Conservation (phyloP, 1,140 invertebrate species). For the Eupeodes corollae region DNA sequence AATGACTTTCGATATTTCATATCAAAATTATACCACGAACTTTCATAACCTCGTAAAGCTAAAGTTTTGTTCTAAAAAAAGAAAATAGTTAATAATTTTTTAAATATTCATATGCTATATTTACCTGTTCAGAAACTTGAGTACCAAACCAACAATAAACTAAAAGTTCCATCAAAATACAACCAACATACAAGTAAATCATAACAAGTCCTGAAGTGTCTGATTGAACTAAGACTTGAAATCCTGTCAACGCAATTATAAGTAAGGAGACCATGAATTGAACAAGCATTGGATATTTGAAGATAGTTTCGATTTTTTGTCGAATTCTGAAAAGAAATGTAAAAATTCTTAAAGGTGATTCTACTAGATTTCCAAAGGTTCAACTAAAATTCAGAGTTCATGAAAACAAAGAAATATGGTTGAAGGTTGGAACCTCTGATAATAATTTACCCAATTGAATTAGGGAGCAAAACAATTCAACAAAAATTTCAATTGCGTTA, state of each 20-base stretch:
- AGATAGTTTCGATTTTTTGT: constrained; percentile 19
- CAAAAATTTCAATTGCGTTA: not conserved
- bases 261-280: constrained; percentile 24
- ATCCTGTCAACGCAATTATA: constrained; percentile 22
- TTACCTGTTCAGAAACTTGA: constrained; percentile 24
- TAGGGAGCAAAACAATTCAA: no score
- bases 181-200: constrained; percentile 21
- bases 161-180: constrained; percentile 23
- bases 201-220: constrained; percentile 17
- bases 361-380: no score
- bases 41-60: constrained; percentile 14
- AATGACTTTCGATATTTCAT: constrained; percentile 12
- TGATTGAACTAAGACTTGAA: constrained; percentile 19
- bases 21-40: constrained; percentile 16
- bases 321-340: constrained; percentile 12
- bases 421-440: not conserved
- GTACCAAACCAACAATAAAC: constrained; percentile 28
- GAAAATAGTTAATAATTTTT: not conserved
- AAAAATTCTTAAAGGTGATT: not conserved
- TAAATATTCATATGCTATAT: not conserved
- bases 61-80: constrained; percentile 19
- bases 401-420: not conserved
- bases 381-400: no score
- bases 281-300: constrained; percentile 16
- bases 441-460: not conserved